Conservation (phyloP, 2,888 invertebrate genomes). For the Zelleria hepariella region DNA sequence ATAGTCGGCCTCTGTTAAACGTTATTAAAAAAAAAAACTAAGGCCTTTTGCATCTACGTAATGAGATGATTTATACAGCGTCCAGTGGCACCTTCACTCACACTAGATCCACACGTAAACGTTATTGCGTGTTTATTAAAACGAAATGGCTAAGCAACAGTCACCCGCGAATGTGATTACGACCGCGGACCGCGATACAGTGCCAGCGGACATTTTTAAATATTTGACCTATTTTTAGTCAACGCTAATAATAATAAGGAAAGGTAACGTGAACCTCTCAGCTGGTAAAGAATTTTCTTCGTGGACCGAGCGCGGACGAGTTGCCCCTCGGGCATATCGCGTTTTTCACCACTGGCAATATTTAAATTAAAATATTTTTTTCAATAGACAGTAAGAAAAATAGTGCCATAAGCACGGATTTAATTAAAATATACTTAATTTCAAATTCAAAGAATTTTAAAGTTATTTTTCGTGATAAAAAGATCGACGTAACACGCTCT, state of each 20-base stretch:
- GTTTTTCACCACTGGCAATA: not conserved
- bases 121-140: conserved; percentile 11
- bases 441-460: no score
- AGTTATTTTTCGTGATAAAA: no score
- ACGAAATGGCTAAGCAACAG: not conserved
- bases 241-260: conserved; percentile 66
- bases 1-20: no score
- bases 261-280: conserved; percentile 68
- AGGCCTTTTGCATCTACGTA: no score
- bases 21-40: no score
- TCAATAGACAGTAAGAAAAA: no score
- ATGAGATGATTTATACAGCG: not conserved
- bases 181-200: conserved; percentile 44
- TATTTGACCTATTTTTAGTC: conserved; percentile 68
- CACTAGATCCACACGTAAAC: not conserved
- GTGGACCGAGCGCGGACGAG: conserved; percentile 12
- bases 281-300: conserved; percentile 37
- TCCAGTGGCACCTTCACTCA: not conserved
- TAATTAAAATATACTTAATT: no score
- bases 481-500: no score
- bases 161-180: conserved; percentile 42
- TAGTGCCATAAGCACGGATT: no score
- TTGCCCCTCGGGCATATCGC: not conserved
- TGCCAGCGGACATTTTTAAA: conserved; percentile 62
- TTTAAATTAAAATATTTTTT: not conserved